Evolutionary conservation across 2,113 vertebrate genomes (phyloP).

Genomic region (Ammodytes dubius): DNA sequence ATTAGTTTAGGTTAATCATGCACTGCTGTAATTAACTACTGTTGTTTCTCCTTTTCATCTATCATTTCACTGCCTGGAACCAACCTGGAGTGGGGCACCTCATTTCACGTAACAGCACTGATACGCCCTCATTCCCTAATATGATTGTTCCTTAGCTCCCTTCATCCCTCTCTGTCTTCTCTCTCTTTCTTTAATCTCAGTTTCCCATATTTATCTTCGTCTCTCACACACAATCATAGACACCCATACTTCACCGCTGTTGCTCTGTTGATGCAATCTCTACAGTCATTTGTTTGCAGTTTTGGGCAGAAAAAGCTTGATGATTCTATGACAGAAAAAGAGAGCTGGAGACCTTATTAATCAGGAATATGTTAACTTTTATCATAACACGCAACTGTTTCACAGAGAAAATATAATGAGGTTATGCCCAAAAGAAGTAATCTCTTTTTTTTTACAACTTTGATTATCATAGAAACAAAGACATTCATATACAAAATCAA

Average conservation of each 20-base stretch:
- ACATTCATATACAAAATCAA: slow-evolving; percentile 58
- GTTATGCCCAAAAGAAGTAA: slow-evolving; percentile 26
- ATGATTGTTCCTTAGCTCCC: slow-evolving; percentile 59
- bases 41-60: slow-evolving; percentile 83
- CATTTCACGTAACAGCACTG: slow-evolving; percentile 71
- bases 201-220: slow-evolving; percentile 36
- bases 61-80: slow-evolving; percentile 78
- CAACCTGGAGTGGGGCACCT: slow-evolving; percentile 73
- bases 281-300: slow-evolving; percentile 18
- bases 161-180: slow-evolving; percentile 27
- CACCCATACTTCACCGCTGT: neutral
- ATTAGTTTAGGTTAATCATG: slow-evolving; percentile 87
- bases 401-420: slow-evolving; percentile 2
- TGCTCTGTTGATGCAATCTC: slow-evolving; percentile 11
- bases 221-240: slow-evolving; percentile 35
- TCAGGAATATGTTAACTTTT: slow-evolving; percentile 35
- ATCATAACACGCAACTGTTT: slow-evolving; percentile 29
- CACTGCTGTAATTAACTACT: slow-evolving; percentile 81
- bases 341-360: slow-evolving; percentile 26
- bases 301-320: slow-evolving; percentile 8
- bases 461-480: slow-evolving; percentile 47
- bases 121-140: slow-evolving; percentile 72
- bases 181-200: slow-evolving; percentile 48
- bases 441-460: slow-evolving; percentile 5
- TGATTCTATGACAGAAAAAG: neutral